Conservation (phyloP, 2,797 vertebrate genomes). For the Sciaenops ocellatus region DNA sequence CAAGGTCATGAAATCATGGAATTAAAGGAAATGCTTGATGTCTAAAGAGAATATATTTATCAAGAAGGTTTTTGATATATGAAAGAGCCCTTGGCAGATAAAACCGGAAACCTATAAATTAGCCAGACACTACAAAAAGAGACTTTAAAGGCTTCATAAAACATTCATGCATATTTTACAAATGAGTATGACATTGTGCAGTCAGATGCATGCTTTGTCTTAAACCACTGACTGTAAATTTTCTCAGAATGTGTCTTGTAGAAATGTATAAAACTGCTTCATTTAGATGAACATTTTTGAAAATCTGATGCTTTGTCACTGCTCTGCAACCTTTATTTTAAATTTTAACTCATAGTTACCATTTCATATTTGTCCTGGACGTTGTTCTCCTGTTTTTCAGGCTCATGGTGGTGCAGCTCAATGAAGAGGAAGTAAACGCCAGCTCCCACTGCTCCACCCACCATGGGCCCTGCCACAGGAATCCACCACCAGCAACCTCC, state of each 20-base stretch:
- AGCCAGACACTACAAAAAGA: slow-evolving; percentile 5
- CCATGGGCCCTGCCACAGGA: slow-evolving; percentile 92
- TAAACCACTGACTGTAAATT: slow-evolving; percentile 12
- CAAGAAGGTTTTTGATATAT: slow-evolving; percentile 20
- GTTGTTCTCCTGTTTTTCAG: slow-evolving; percentile 79
- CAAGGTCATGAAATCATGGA: slow-evolving; percentile 4
- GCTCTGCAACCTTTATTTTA: neutral
- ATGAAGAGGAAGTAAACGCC: slow-evolving; percentile 90
- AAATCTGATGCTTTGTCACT: slow-evolving; percentile 10
- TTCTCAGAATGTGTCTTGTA: neutral
- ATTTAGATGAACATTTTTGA: neutral
- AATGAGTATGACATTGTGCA: slow-evolving; percentile 25
- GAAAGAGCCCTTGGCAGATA: slow-evolving; percentile 26
- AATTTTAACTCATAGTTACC: slow-evolving; percentile 82
- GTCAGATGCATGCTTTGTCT: slow-evolving; percentile 22
- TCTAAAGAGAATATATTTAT: slow-evolving; percentile 11
- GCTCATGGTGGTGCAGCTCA: slow-evolving; percentile 91
- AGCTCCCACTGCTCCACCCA: slow-evolving; percentile 91
- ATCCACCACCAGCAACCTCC: slow-evolving; percentile 97
- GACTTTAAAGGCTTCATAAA: slow-evolving; percentile 52
- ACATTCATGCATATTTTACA: slow-evolving; percentile 44
- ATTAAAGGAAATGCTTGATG: slow-evolving; percentile 12
- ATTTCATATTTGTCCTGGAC: slow-evolving; percentile 91
- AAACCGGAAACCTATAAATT: slow-evolving; percentile 22
- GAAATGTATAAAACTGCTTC: slow-evolving; percentile 36